A percentile compares a stretch with the other conserved stretches of the same genome.
phyloP scores from a whole-genome alignment of 2,113 vertebrate species.

The Oriolus oriolus region DNA sequence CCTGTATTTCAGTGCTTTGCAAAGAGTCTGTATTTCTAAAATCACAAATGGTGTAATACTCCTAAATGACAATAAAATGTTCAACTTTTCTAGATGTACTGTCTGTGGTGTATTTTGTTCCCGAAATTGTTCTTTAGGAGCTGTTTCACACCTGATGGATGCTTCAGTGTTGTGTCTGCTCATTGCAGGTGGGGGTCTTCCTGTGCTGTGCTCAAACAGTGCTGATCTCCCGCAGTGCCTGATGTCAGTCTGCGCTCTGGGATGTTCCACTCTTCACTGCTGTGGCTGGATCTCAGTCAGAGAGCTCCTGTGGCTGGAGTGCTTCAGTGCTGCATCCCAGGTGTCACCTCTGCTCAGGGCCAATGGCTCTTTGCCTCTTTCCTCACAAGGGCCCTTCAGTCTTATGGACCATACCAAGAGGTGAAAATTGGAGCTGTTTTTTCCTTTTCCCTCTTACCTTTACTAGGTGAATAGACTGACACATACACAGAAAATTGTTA shows the following conservation, averaged over 20 bases:
- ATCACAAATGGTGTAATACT: constrained; percentile 50
- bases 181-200: accelerated
- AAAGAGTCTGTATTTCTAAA: constrained; percentile 45
- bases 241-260: accelerated
- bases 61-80: constrained; percentile 69
- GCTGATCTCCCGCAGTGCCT: accelerated
- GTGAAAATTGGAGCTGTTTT: not conserved
- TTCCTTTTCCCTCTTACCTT: not conserved
- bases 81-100: constrained; percentile 58
- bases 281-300: accelerated
- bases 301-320: accelerated
- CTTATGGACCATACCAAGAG: accelerated
- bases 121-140: not conserved
- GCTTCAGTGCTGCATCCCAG: not conserved
- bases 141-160: accelerated
- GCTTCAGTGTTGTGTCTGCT: not conserved
- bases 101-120: not conserved
- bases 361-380: accelerated
- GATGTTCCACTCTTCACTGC: accelerated
- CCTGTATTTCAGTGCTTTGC: constrained; percentile 30
- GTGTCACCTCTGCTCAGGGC: not conserved
- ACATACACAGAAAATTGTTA: not conserved
- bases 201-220: accelerated
- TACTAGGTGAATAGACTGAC: not conserved
- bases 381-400: accelerated